Conservation (phyloP, 2,113 vertebrate genomes). For the Xenopus tropicalis region DNA sequence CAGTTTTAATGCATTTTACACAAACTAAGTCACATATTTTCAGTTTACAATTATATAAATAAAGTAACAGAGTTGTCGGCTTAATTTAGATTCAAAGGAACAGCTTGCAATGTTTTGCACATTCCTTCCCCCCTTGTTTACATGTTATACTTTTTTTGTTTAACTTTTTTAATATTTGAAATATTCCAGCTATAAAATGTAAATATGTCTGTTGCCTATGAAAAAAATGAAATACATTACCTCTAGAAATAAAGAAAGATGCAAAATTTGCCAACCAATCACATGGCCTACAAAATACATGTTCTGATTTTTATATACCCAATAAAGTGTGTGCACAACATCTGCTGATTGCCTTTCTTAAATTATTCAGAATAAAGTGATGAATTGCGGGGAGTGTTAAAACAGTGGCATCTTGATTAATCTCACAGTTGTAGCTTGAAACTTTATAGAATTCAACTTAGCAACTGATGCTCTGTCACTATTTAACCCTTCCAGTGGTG, state of each 20-base stretch:
- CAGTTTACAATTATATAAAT: too few relatives aligned
- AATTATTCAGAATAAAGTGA: constrained; percentile 14
- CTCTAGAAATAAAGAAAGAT: neutral
- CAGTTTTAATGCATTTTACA: too few relatives aligned
- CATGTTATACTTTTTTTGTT: neutral
- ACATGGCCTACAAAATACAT: neutral
- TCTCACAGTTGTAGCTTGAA: neutral
- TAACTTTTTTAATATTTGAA: neutral
- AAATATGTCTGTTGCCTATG: constrained; percentile 6
- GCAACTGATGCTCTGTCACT: neutral
- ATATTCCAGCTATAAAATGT: constrained; percentile 9
- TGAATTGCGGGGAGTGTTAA: constrained; percentile 6
- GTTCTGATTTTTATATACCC: neutral
- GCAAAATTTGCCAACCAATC: neutral
- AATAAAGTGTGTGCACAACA: neutral
- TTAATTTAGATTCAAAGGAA: neutral
- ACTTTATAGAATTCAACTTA: neutral
- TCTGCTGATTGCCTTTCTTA: constrained; percentile 1
- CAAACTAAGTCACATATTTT: too few relatives aligned
- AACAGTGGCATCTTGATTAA: constrained; percentile 16
- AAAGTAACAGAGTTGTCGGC: too few relatives aligned
- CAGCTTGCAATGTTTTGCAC: neutral
- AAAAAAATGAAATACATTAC: neutral
- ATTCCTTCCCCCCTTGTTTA: neutral
- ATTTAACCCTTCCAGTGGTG: constrained; percentile 27